Conservation (phyloP, 2,113 vertebrate species). For the Burhinus bistriatus region DNA sequence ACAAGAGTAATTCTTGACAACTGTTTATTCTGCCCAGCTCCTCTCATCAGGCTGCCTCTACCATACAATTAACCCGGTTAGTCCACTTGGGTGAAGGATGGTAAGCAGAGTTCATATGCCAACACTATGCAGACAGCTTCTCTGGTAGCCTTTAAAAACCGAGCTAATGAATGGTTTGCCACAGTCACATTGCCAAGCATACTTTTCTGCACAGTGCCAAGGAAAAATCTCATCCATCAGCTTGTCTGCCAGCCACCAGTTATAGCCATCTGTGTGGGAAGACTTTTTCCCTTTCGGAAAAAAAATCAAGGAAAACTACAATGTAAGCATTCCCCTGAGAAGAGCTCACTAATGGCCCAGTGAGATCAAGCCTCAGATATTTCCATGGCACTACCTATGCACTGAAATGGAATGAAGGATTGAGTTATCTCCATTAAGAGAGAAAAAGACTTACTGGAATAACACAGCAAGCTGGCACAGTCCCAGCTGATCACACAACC, state of each 20-base stretch:
- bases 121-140: neutral
- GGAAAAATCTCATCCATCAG: slow-evolving; percentile 47
- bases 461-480: neutral
- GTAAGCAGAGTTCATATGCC: neutral
- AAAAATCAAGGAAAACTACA: slow-evolving; percentile 50
- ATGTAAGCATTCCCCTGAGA: slow-evolving; percentile 22
- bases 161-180: slow-evolving; percentile 41
- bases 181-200: neutral
- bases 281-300: slow-evolving; percentile 27
- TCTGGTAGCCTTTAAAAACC: slow-evolving; percentile 32
- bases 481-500: neutral
- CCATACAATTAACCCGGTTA: slow-evolving; percentile 34
- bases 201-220: neutral
- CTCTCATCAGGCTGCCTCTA: neutral
- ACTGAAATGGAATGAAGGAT: neutral
- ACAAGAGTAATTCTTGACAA: neutral
- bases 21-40: slow-evolving; percentile 14
- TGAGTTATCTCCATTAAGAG: slow-evolving; percentile 1
- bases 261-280: slow-evolving; percentile 60
- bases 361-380: slow-evolving; percentile 13
- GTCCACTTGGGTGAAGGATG: neutral
- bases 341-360: neutral
- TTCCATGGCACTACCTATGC: neutral
- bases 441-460: slow-evolving; percentile 22
- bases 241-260: slow-evolving; percentile 51